Percentiles rank a stretch among this genome's conserved stretches.
Conservation (phyloP, 2,797 vertebrate species). For the Etheostoma perlongum region DNA sequence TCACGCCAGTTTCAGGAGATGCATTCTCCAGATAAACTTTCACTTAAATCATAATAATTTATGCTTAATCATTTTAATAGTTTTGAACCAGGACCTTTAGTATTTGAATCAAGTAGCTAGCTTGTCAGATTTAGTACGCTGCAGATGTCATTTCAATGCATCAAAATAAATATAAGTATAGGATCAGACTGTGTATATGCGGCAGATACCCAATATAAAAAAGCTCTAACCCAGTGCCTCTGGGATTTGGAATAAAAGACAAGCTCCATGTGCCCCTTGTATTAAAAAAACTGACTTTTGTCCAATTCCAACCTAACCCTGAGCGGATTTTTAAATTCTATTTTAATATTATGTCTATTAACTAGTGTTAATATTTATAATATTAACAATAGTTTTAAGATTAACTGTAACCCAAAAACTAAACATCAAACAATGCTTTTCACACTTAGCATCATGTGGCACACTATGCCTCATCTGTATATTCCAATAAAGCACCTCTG, state of each 20-base stretch:
- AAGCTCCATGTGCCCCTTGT: neutral
- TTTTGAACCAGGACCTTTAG: neutral
- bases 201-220: too few relatives aligned
- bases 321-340: neutral
- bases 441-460: neutral
- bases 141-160: too few relatives aligned
- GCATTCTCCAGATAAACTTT: neutral
- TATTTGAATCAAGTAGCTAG: neutral
- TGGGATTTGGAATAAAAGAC: neutral
- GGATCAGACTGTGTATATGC: too few relatives aligned
- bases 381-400: neutral
- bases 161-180: too few relatives aligned
- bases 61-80: too few relatives aligned
- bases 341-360: too few relatives aligned
- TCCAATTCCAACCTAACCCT: neutral
- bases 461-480: constrained; percentile 13
- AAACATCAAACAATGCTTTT: constrained; percentile 17
- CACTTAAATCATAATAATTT: neutral
- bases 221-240: neutral
- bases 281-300: neutral
- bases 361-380: too few relatives aligned
- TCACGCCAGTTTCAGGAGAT: neutral
- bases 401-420: neutral
- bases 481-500: neutral
- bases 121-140: neutral